Evolutionary conservation across 2,797 vertebrate genomes (phyloP).

Genomic region (Eurystomus glaucurus): DNA sequence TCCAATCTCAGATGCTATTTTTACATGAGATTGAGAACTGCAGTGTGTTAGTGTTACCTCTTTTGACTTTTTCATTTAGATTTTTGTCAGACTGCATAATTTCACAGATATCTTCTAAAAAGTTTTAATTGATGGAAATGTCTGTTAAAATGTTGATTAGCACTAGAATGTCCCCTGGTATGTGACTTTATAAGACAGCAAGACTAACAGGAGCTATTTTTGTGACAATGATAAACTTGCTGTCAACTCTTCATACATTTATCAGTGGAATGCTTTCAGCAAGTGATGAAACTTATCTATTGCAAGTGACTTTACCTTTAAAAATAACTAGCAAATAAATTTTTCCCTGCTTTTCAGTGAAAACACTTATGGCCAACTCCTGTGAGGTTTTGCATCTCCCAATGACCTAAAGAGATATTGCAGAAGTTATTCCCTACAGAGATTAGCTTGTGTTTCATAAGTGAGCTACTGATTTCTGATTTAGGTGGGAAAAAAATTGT

Average conservation of each 20-base stretch:
- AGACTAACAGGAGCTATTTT: constrained; percentile 14
- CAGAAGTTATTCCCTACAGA: not conserved
- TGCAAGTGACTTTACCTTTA: not conserved
- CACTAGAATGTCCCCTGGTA: not conserved
- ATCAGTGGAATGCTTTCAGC: not conserved
- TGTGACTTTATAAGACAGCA: not conserved
- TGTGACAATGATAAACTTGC: not conserved
- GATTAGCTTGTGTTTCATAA: not conserved
- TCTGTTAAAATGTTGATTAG: constrained; percentile 37
- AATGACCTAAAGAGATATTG: not conserved
- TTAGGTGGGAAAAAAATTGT: not conserved
- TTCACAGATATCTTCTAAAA: not conserved
- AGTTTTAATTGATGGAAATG: constrained; percentile 32
- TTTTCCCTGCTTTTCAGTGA: not conserved
- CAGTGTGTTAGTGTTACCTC: not conserved
- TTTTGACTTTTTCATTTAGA: not conserved
- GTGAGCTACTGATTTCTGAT: not conserved
- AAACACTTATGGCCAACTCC: not conserved
- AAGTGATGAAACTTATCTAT: constrained; percentile 1
- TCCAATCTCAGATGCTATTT: not conserved
- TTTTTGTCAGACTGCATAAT: not conserved
- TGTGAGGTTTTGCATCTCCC: not conserved
- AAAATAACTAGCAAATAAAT: not conserved
- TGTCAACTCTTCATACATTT: not conserved
- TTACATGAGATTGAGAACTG: not conserved